A percentile compares a stretch with the other conserved stretches of the same genome.
Evolutionary conservation across 1,140 invertebrate genomes (phyloP).

Genomic region (Palaemon carinicauda): DNA sequence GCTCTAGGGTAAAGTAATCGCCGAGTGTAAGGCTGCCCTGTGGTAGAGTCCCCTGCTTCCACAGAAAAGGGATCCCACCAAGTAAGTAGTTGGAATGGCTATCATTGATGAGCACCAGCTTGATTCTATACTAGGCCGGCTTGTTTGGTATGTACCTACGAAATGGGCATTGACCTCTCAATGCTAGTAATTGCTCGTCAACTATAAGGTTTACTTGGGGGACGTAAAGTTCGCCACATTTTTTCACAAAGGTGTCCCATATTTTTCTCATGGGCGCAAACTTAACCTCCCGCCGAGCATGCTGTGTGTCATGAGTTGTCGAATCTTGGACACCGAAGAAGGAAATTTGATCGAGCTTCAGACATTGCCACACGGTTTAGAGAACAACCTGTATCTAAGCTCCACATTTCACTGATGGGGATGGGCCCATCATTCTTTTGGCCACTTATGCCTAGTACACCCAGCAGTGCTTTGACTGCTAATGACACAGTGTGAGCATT

Average conservation of each 20-base stretch:
- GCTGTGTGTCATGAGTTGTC: no score
- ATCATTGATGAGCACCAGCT: slow-evolving; percentile 11
- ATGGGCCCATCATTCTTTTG: background rate
- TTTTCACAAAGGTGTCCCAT: slow-evolving; percentile 13
- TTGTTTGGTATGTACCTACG: slow-evolving; percentile 28
- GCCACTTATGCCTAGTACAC: slow-evolving; percentile 7
- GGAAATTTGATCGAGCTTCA: background rate
- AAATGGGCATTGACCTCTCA: slow-evolving; percentile 13
- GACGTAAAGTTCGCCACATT: slow-evolving; percentile 10
- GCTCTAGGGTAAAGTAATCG: no score
- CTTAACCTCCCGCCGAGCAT: background rate
- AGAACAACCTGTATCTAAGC: no score
- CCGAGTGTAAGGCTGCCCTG: no score
- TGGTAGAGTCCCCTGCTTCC: no score
- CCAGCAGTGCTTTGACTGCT: slow-evolving; percentile 23
- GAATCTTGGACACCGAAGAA: no score
- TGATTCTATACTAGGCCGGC: background rate
- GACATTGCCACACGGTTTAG: background rate
- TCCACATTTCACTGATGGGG: slow-evolving; percentile 13
- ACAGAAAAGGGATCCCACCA: no score
- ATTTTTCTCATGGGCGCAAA: background rate
- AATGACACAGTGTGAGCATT: slow-evolving; percentile 6
- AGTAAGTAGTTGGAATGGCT: background rate
- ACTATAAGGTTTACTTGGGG: no score
- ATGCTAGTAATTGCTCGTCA: background rate